Conservation (phyloP, 2,797 vertebrate species). For the Emys orbicularis region DNA sequence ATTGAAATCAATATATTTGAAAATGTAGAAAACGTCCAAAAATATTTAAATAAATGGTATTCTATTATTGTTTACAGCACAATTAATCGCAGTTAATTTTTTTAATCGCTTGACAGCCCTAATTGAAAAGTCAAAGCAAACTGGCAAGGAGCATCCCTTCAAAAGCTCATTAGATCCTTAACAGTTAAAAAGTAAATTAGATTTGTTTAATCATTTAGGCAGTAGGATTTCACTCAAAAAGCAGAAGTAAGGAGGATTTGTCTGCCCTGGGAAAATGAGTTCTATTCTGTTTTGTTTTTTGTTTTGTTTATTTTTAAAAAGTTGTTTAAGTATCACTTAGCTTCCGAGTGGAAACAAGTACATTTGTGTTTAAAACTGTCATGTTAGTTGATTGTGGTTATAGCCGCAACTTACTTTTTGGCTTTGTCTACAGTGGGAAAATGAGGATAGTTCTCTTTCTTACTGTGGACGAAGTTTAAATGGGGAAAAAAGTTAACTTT, state of each 20-base stretch:
- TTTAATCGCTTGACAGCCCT: no score
- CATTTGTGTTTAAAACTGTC: background rate
- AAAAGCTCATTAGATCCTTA: background rate
- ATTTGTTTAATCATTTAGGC: background rate
- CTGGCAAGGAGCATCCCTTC: rapidly evolving
- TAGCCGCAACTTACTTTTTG: background rate
- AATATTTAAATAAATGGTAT: no score
- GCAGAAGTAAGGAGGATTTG: background rate
- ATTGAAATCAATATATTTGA: no score
- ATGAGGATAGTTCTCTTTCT: rapidly evolving
- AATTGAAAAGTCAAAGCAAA: background rate
- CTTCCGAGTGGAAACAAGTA: rapidly evolving
- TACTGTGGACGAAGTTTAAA: background rate
- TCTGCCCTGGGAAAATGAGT: background rate
- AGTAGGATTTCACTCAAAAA: rapidly evolving
- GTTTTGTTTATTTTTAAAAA: background rate
- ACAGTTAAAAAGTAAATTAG: background rate
- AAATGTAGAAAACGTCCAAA: no score
- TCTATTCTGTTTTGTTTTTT: background rate
- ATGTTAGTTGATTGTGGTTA: background rate
- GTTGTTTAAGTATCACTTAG: background rate
- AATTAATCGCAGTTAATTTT: no score
- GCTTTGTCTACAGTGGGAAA: rapidly evolving
- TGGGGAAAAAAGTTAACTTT: rapidly evolving
- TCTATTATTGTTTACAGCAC: no score